Conservation (phyloP, 2,113 vertebrate species). For the Tychaedon coryphoeus region DNA sequence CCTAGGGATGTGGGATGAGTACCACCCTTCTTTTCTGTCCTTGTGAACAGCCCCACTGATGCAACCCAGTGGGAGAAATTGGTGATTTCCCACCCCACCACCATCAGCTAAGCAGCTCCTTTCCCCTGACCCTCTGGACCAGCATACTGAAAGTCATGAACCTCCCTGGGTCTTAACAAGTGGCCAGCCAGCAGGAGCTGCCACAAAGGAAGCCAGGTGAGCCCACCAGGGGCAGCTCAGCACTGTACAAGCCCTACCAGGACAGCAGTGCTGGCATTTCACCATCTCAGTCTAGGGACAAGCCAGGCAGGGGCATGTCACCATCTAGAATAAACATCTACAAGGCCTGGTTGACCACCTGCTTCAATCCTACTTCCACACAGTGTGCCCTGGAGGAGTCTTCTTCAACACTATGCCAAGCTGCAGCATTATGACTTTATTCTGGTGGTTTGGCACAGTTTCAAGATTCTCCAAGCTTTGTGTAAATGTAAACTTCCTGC, state of each 20-base stretch:
- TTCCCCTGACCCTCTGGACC: not conserved
- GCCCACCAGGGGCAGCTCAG: not conserved
- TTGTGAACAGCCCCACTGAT: accelerated
- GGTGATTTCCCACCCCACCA: not conserved
- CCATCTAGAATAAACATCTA: not conserved
- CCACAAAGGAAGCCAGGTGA: not conserved
- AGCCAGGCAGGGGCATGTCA: not conserved
- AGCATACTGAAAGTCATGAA: accelerated
- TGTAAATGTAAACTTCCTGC: not conserved
- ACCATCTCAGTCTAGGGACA: not conserved
- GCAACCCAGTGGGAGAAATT: not conserved
- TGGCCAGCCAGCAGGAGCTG: not conserved
- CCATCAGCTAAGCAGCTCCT: not conserved
- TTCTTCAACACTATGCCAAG: not conserved
- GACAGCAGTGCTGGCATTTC: not conserved
- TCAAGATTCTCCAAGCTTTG: not conserved
- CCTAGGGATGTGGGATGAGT: not conserved
- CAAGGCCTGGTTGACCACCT: not conserved
- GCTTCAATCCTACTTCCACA: not conserved
- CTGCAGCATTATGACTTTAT: not conserved
- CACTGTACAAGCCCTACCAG: not conserved
- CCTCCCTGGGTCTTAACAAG: not conserved
- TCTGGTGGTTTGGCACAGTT: not conserved
- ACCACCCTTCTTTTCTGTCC: not conserved
- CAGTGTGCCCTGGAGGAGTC: not conserved